Base-by-base conservation (phyloP, 1,140 invertebrate species). In the Oreohelix idahoensis region DNA sequence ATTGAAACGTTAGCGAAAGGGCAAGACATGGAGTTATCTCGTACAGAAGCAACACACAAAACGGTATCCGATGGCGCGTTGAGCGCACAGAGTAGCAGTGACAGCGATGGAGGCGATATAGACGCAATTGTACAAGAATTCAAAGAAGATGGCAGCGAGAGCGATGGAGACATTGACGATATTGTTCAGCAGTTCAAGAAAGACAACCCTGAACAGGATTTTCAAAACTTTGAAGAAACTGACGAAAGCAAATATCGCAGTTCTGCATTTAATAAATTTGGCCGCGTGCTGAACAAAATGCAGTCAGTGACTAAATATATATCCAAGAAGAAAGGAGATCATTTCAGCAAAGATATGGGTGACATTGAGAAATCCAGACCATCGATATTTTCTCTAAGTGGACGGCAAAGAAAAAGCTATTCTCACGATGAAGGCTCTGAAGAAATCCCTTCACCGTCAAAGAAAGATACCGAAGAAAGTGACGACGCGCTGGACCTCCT, bases 41-140 rank as follows among this genome's bases (percentile, higher is more conserved):
- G 15, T 8, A 39, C 39, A 42, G 29, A 75, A 49, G 32, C 32
- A 36, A 63, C 76, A 45, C 15, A 5, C 42, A 45, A 29, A n/a
- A n/a, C n/a, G n/a, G n/a, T 23, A 69, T 11, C 66, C 11, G 38
- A 35, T 5, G 71, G 8, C 23, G 29, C 8, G 8, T 32, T 32
- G n/a, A 66, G 29, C 1, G n/a, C 63, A 11, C 20, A 35, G 5
- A 81, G 49, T 36, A 75, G 80, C 71, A 74, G 10, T 58, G 80
- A 82, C 29, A 82, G 80, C 51, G 80, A 82, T 63, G 80, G 80
- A 5, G 80, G 80, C 32, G 80, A 82, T 39, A 82, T 82, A 29
- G 80, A 82, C 71, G 15, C 70, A 4, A 69, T 82, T 13, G 80
- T 82, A 10, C n/a, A 82, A 15, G 80, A 82, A 66, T 81, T 38